Evolutionary conservation across 2,888 invertebrate genomes (phyloP).

Genomic region (Melipona bicolor): DNA sequence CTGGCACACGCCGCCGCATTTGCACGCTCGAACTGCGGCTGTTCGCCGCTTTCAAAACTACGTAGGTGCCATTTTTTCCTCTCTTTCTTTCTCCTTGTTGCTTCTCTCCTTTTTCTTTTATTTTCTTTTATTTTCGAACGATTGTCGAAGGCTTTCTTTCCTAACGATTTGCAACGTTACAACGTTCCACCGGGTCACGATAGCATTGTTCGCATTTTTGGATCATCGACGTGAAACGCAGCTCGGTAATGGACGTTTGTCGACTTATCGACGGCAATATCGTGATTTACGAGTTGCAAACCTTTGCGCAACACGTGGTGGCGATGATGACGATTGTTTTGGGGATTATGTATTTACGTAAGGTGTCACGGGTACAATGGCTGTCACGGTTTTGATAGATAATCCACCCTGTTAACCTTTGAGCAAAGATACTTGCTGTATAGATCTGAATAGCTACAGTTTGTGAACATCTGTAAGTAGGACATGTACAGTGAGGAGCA

Average conservation of each 20-base stretch:
- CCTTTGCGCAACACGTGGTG: neutral
- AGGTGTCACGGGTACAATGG: neutral
- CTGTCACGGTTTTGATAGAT: neutral
- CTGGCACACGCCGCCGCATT: constrained; percentile 4
- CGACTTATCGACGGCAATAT: neutral
- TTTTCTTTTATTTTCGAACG: too few species aligned
- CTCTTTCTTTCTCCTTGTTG: neutral
- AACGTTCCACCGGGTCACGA: constrained; percentile 4
- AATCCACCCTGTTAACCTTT: neutral
- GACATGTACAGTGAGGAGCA: too few species aligned
- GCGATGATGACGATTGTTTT: constrained; percentile 6
- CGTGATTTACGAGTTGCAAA: neutral
- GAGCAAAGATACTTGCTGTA: neutral
- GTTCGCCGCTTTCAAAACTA: neutral
- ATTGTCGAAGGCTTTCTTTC: neutral
- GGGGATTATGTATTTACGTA: neutral
- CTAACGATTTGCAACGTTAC: neutral
- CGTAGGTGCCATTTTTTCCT: neutral
- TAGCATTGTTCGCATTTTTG: constrained; percentile 26
- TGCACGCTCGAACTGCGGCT: neutral
- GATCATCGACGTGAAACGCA: neutral
- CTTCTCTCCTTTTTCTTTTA: neutral
- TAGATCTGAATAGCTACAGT: too few species aligned
- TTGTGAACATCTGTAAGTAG: neutral
- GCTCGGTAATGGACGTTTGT: neutral